Evolutionary conservation across 2,113 vertebrate species (phyloP), one percentile per base, ranked within the genome.

Genomic region (Prolemur simus): DNA sequence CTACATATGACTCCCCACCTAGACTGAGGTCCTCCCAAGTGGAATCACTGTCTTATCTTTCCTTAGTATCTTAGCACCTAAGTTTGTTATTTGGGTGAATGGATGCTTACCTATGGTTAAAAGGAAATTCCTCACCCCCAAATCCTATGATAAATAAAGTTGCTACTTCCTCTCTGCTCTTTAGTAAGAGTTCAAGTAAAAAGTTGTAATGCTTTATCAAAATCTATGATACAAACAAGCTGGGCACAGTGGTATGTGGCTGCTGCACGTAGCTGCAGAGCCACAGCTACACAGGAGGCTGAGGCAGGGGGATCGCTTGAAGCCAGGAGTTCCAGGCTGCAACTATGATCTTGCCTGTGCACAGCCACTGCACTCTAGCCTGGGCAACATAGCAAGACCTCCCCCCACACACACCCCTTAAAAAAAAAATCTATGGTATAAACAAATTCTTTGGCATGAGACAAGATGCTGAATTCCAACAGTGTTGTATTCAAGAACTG

Each of bases 401-500:
- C 54, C 54, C 54, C 52, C 5, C 14, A 52, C 1, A 54, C 52
- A 54, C 52, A 1, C 17, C 54, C 54, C 54, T 56, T 56, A 56
- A 60, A 42, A 73, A 71, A 21, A 73, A 23, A 6, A 76, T 91
- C 77, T 89, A 90, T 5, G 74, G 96, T 88, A 77, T 96, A 97
- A 94, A 68, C n/a, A 83, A 66, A 97, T 87, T 78, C 91, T 96
- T 77, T 87, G 14, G 66, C 97, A 98, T 86, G 74, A 97, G 78
- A 88, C 58, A 89, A 95, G 45, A 94, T 58, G 9, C 95, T 98
- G 69, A 96, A 85, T 69, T 94, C 76, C 98, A 96, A 95, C 68
- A 95, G 92, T 94, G 90, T 89, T 90, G 32, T 14, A 58, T 78
- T 82, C 54, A 92, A 97, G 96, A 95, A 96, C 84, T 68, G 82